These are phyloP conservation scores for Riptortus pedestris DNA, from an alignment of 1,140 invertebrate genomes.

Conservation along the genomic window DNA sequence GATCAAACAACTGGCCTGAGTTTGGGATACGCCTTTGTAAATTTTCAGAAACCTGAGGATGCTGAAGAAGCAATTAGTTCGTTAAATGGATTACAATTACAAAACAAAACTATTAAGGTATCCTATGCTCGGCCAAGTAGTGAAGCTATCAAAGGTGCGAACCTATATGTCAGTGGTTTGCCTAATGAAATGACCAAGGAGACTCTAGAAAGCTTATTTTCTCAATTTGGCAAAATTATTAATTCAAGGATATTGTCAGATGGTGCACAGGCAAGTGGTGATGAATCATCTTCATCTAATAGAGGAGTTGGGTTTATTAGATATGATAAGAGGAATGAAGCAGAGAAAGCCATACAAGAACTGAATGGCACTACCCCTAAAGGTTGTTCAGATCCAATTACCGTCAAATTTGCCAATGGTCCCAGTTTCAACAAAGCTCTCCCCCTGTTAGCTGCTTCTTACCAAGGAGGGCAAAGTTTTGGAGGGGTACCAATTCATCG, in stretches of 20 bases:
- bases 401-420: constrained; percentile 99
- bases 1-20: constrained; percentile 79
- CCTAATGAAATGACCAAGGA: constrained; percentile 76
- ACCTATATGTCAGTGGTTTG: constrained; percentile 77
- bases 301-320: constrained; percentile 99
- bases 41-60: constrained; percentile 71
- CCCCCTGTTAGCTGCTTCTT: constrained; percentile 75
- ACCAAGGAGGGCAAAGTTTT: constrained; percentile 47
- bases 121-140: constrained; percentile 79
- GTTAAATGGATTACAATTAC: constrained; percentile 70
- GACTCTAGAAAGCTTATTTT: constrained; percentile 73
- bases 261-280: constrained; percentile 13
- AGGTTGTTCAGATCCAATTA: constrained; percentile 91
- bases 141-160: constrained; percentile 81
- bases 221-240: constrained; percentile 71
- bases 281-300: constrained; percentile 57
- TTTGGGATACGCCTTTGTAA: constrained; percentile 82
- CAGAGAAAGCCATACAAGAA: constrained; percentile 94
- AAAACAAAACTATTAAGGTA: constrained; percentile 88
- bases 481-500: constrained; percentile 69
- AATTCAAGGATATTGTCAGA: constrained; percentile 45
- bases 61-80: constrained; percentile 77
- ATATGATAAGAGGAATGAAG: constrained; percentile 95
- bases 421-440: constrained; percentile 80
- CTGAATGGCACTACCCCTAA: constrained; percentile 93